Evolutionary conservation across 2,113 vertebrate species (phyloP).

Genomic region (Mesembrinibis cayennensis): DNA sequence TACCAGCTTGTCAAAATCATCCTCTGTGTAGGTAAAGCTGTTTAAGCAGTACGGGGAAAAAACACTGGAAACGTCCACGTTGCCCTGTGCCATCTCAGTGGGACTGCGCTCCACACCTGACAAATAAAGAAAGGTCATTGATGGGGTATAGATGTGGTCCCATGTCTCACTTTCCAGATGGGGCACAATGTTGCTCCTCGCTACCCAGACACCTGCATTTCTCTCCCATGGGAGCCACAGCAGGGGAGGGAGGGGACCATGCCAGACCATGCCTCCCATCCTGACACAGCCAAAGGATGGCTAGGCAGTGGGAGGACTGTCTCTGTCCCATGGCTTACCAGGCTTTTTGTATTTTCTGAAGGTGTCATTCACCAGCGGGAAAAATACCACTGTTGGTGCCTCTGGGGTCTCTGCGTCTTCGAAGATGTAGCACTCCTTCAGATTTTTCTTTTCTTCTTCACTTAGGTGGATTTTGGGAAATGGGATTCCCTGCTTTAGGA

Average conservation of each 20-base stretch:
- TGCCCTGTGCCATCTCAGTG: constrained; percentile 64
- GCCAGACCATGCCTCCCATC: not conserved
- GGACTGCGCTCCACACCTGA: constrained; percentile 70
- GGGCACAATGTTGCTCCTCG: rapidly evolving
- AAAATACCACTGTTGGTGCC: constrained; percentile 73
- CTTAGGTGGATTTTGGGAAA: constrained; percentile 73
- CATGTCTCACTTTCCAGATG: rapidly evolving
- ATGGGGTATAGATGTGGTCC: not conserved
- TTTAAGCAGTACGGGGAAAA: constrained; percentile 75
- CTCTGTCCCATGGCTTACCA: constrained; percentile 41
- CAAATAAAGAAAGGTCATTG: not conserved
- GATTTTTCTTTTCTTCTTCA: constrained; percentile 55
- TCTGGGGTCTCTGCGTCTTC: constrained; percentile 59
- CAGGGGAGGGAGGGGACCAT: not conserved
- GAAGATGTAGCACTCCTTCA: constrained; percentile 72
- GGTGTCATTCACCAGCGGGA: constrained; percentile 72
- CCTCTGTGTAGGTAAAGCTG: constrained; percentile 74
- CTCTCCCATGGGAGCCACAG: not conserved
- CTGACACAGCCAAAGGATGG: not conserved
- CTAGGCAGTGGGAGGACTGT: not conserved
- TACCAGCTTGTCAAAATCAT: constrained; percentile 77
- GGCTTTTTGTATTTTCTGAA: constrained; percentile 73
- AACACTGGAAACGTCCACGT: constrained; percentile 71
- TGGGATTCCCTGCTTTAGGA: constrained; percentile 69
- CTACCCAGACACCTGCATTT: not conserved